Evolutionary conservation across 2,797 vertebrate genomes (phyloP), one percentile per base, ranked within the genome.

Genomic region (Sorex maritimensis): DNA sequence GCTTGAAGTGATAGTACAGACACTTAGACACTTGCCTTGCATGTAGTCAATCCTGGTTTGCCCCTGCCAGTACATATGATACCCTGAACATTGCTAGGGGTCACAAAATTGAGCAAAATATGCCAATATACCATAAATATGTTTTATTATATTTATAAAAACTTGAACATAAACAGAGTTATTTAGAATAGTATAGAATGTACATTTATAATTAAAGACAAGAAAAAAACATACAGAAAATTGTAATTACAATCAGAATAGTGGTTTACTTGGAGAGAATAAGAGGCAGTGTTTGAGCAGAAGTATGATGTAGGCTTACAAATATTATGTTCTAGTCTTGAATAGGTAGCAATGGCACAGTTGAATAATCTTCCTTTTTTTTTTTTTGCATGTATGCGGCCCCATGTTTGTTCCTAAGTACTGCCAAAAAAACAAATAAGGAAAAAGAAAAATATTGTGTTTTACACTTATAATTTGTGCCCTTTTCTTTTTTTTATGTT

Each of bases 61-160:
- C 14, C 52, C 13, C 52, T 17, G 17, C 52, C 10, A 4, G 10
- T 55, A 5, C 13, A 14, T 55, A 55, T 55, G 52, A 55, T 55
- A 10, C 52, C 52, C 52, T 55, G 52, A 55, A 55, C 52, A 52
- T 15, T 52, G 0, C 3, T 55, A 4, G 14, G 52, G 41, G 41
- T 34, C 21, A 81, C 68, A 69, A 92, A 78, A 90, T 58, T 86
- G 13, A 77, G 14, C 23, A 86, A 78, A 95, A 86, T 19, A 65
- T 49, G 5, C 2, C 41, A 19, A 67, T 24, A 90, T 55, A 88
- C 71, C 23, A 72, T 23, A 26, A 0, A 82, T 49, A 41, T 77
- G 38, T 23, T 72, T 44, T 12, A 68, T 61, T 68, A 1, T 7
- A 24, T 23, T 72, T 83, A 21, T 71, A 79, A 80, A 80, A 46